A percentile compares a stretch with the other conserved stretches of the same genome.
These are phyloP conservation scores for Archips crataeganus DNA, from an alignment of 2,888 invertebrate species.

Conservation along the genomic window DNA sequence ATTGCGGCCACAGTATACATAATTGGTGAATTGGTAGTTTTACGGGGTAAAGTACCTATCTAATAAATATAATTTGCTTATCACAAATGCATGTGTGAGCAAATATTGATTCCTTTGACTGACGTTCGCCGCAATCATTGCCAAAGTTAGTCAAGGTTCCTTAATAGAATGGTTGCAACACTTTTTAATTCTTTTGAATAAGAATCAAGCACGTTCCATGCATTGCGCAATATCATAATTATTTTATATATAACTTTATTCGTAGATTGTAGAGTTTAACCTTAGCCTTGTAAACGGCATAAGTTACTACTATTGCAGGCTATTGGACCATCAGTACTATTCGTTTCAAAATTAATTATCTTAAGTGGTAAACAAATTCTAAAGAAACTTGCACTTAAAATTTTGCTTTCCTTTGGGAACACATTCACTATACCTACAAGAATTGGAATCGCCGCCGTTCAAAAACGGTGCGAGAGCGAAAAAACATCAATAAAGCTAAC, in stretches of 20 bases:
- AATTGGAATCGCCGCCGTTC: too few species aligned
- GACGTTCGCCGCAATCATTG: constrained; percentile 16
- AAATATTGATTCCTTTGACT: constrained; percentile 19
- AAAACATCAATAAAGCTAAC: too few species aligned
- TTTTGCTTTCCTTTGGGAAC: too few species aligned
- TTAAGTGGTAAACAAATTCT: too few species aligned
- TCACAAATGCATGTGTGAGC: neutral
- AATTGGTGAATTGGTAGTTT: too few species aligned
- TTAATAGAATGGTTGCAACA: constrained; percentile 7
- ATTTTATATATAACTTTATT: neutral
- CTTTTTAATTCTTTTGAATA: constrained; percentile 8
- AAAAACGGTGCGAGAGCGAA: too few species aligned
- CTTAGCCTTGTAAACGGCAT: neutral
- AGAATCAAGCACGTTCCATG: constrained; percentile 8
- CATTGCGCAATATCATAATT: constrained; percentile 9
- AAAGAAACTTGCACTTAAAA: too few species aligned
- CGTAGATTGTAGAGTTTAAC: neutral
- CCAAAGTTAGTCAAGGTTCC: constrained; percentile 27
- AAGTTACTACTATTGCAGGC: neutral
- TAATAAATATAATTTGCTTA: neutral
- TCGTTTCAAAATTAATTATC: too few species aligned
- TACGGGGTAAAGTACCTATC: too few species aligned
- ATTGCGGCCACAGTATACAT: too few species aligned
- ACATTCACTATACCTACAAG: too few species aligned
- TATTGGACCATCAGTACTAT: too few species aligned